These are phyloP conservation scores for Eudemis profundana DNA, from an alignment of 2,888 invertebrate species.

Conservation along the genomic window DNA sequence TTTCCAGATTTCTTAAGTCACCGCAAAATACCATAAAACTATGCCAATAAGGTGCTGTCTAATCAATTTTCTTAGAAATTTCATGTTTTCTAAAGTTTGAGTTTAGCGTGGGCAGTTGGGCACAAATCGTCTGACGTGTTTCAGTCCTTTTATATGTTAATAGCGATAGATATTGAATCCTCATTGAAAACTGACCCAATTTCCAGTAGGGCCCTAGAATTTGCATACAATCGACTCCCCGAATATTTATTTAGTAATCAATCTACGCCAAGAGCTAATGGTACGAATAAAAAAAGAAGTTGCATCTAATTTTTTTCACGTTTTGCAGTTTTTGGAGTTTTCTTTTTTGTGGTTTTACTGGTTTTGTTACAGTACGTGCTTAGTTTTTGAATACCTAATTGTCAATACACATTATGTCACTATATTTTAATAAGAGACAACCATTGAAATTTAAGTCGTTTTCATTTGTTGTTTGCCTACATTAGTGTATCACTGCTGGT, in stretches of 20 bases:
- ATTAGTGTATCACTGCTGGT: too few relatives aligned
- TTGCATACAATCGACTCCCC: conserved; percentile 30
- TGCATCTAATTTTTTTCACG: neutral
- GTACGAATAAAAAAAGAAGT: neutral
- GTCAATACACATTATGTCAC: too few relatives aligned
- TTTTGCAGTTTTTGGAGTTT: too few relatives aligned
- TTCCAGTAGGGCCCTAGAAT: conserved; percentile 23
- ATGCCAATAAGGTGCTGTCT: neutral
- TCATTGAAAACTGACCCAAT: conserved; percentile 39
- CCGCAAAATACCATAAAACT: too few relatives aligned
- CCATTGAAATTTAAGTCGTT: too few relatives aligned
- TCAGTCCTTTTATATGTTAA: conserved; percentile 18
- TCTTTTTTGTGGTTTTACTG: too few relatives aligned
- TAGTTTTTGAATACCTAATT: too few relatives aligned
- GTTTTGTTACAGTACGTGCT: too few relatives aligned
- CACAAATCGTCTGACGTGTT: neutral
- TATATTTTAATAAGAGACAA: too few relatives aligned
- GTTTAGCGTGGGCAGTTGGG: too few relatives aligned
- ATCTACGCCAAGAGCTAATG: conserved; percentile 1
- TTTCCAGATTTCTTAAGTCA: too few relatives aligned
- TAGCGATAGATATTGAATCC: conserved; percentile 25
- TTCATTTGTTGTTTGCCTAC: too few relatives aligned
- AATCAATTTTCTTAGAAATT: neutral
- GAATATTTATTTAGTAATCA: conserved; percentile 26
- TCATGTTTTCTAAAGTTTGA: neutral